Evolutionary conservation across 2,797 vertebrate species (phyloP).

Genomic region (Chrysocyon brachyurus): DNA sequence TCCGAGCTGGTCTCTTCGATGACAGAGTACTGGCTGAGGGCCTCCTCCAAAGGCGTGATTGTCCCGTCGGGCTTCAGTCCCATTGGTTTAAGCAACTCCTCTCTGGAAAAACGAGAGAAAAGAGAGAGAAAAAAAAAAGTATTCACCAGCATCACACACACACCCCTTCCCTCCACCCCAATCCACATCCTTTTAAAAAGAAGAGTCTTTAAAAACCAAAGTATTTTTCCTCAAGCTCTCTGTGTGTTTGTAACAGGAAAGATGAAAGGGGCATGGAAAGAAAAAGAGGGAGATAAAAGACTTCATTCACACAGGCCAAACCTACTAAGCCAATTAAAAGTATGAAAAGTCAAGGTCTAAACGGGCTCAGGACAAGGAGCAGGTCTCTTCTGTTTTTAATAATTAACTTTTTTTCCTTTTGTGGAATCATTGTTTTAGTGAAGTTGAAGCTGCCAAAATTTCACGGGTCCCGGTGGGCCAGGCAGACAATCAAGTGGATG

Average conservation of each 20-base stretch:
- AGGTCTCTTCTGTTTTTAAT: conserved; percentile 82
- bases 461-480: conserved; percentile 76
- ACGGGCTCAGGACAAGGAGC: conserved; percentile 85
- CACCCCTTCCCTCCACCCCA: conserved; percentile 63
- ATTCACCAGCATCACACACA: conserved; percentile 85
- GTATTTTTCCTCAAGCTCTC: conserved; percentile 83
- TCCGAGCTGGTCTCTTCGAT: conserved; percentile 93
- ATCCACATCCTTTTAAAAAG: conserved; percentile 79
- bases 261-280: conserved; percentile 83
- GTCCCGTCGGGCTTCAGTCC: conserved; percentile 96
- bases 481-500: conserved; percentile 58
- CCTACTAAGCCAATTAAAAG: conserved; percentile 89
- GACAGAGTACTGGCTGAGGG: conserved; percentile 89
- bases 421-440: conserved; percentile 68
- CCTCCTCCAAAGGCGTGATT: conserved; percentile 96
- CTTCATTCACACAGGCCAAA: conserved; percentile 86
- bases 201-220: conserved; percentile 85
- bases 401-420: conserved; percentile 70
- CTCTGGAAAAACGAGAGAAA: conserved; percentile 90
- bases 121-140: conserved; percentile 78
- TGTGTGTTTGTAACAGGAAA: conserved; percentile 84
- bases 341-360: conserved; percentile 88
- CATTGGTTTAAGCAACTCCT: conserved; percentile 98
- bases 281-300: conserved; percentile 88
- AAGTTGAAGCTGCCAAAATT: conserved; percentile 68